Evolutionary conservation across 2,113 vertebrate genomes (phyloP).

Genomic region (Malaclemys terrapin): DNA sequence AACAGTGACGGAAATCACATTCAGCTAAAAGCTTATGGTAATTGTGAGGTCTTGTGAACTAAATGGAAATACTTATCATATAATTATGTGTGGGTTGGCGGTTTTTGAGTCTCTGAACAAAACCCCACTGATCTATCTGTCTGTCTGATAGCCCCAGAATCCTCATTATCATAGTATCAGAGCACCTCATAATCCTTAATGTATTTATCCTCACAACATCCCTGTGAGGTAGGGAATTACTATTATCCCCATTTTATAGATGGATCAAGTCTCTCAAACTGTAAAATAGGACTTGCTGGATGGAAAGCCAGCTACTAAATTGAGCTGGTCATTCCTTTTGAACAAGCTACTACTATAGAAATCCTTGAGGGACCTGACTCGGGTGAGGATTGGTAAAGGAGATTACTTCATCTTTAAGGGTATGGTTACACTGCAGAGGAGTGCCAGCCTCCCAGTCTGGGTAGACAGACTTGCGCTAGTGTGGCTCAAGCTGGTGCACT

Average conservation of each 20-base stretch:
- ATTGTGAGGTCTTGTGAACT: not conserved
- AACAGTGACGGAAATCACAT: not conserved
- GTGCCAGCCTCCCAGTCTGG: no score
- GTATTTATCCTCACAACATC: rapidly evolving
- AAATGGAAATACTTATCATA: not conserved
- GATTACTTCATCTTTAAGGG: not conserved
- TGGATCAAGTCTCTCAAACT: not conserved
- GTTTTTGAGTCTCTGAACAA: not conserved
- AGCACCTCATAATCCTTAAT: not conserved
- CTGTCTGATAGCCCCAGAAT: not conserved
- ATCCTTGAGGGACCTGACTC: not conserved
- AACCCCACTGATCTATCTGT: not conserved
- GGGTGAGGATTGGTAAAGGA: not conserved
- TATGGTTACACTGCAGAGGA: no score
- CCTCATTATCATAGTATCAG: not conserved
- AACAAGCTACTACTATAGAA: not conserved
- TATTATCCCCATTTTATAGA: not conserved
- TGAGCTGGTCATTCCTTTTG: not conserved
- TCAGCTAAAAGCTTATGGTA: not conserved
- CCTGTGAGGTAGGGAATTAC: not conserved
- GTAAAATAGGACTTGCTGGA: not conserved
- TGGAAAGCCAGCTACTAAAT: not conserved
- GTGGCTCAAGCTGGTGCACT: no score
- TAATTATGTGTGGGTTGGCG: not conserved
- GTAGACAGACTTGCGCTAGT: no score